phyloP scores from a whole-genome alignment of 2,888 invertebrate genomes.

The Seira sanloemensis region DNA sequence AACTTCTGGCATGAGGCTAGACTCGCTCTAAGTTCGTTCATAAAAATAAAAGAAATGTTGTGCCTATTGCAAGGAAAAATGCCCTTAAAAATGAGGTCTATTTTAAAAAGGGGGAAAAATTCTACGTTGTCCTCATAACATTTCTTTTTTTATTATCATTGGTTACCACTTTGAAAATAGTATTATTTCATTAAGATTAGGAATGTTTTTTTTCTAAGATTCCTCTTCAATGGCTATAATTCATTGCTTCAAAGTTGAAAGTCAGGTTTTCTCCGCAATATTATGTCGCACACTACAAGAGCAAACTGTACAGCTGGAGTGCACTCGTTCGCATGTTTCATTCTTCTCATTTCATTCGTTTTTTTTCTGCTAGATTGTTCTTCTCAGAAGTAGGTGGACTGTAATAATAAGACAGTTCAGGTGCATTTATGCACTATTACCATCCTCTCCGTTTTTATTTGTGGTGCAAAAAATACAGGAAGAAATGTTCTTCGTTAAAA shows the following conservation, averaged over 20 bases:
- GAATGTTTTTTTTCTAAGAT: not conserved
- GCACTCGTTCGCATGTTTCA: not conserved
- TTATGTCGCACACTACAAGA: not conserved
- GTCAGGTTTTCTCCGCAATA: conserved; percentile 47
- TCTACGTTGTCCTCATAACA: too few relatives aligned
- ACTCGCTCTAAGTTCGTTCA: too few relatives aligned
- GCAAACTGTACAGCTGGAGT: conserved; percentile 25
- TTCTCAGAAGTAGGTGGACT: not conserved
- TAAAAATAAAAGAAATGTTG: too few relatives aligned
- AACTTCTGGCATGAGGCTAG: too few relatives aligned
- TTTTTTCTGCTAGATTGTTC: too few relatives aligned
- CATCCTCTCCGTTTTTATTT: not conserved
- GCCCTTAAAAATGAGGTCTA: too few relatives aligned
- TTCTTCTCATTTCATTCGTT: too few relatives aligned
- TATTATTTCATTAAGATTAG: conserved; percentile 39
- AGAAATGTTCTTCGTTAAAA: conserved; percentile 30
- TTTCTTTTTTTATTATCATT: conserved; percentile 25
- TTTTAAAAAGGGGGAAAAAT: too few relatives aligned
- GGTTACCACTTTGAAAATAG: not conserved
- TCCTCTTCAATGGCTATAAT: too few relatives aligned
- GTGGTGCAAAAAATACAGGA: conserved; percentile 1
- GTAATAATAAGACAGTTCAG: conserved; percentile 18
- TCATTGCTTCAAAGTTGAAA: conserved; percentile 50
- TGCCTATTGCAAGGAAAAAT: too few relatives aligned
- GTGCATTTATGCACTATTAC: conserved; percentile 4